Evolutionary conservation across 2,797 vertebrate species (phyloP).

Genomic region (Poecile montanus): DNA sequence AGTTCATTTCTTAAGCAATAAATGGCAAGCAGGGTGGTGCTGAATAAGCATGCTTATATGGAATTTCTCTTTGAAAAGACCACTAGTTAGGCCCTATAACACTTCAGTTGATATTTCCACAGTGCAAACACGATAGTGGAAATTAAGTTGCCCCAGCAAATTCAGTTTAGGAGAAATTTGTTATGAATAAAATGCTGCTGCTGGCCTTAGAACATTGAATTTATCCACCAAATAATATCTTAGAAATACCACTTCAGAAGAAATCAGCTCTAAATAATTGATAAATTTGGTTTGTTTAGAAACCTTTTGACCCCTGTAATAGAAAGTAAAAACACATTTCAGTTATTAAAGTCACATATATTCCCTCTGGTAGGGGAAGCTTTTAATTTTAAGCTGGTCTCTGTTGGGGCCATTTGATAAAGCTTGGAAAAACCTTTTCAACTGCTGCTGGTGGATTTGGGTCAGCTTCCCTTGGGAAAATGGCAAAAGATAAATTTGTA

Average conservation of each 20-base stretch:
- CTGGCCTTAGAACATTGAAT: conserved; percentile 91
- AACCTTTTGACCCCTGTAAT: conserved; percentile 84
- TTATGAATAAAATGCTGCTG: conserved; percentile 85
- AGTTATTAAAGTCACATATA: conserved; percentile 86
- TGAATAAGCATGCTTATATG: conserved; percentile 86
- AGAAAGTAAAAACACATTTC: conserved; percentile 87
- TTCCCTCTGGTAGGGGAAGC: conserved; percentile 78
- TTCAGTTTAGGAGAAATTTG: conserved; percentile 85
- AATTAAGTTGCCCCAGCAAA: conserved; percentile 86
- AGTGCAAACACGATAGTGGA: conserved; percentile 81
- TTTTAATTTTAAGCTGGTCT: conserved; percentile 84
- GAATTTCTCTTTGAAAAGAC: conserved; percentile 82
- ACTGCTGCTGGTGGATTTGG: conserved; percentile 78
- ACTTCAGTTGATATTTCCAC: conserved; percentile 81
- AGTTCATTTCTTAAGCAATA: conserved; percentile 80
- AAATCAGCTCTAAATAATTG: conserved; percentile 94
- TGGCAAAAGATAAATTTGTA: conserved; percentile 81
- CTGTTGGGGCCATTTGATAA: conserved; percentile 81
- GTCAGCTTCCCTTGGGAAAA: conserved; percentile 79
- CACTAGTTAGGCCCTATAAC: conserved; percentile 80
- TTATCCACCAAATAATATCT: conserved; percentile 94
- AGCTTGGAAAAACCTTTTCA: conserved; percentile 79
- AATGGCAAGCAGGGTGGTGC: conserved; percentile 74
- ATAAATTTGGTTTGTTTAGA: conserved; percentile 93
- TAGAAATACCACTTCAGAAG: conserved; percentile 90